Base-by-base conservation (phyloP, 2,797 vertebrate genomes). In the Carapus acus region DNA sequence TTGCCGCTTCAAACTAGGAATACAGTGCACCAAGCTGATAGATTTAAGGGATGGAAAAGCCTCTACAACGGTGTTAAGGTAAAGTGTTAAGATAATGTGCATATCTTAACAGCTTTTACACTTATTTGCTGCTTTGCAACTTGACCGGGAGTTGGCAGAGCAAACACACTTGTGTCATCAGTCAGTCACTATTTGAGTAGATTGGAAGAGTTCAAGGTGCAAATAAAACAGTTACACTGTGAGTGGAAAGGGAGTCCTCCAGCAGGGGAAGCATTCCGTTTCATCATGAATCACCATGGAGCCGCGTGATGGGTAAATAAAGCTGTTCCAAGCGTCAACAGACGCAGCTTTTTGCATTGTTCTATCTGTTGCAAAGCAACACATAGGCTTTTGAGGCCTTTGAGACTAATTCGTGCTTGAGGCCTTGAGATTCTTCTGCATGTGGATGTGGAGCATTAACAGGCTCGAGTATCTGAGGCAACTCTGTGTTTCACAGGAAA, bases 251-350 rank as follows among this genome's bases (percentile, higher is more conserved):
- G 38, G 40, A 22, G 27, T 43, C 6, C 36, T 51, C 14, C 8
- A 17, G 3, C 14, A 49, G 38, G 22, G 15, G 4, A 21, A 38
- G 33, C 42, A 65, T 24, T 43, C 34, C 31, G 19, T 19, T 7
- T 37, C 3, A 3, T 23, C 55, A 20, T 24, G 38, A 62, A 37
- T 51, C 65, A 18, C 43, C 54, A 47, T 5, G 36, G 36, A 58
- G 46, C 54, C 17, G 33, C 63, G 59, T 58, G 49, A 51, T 61
- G 68, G 9, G 67, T 71, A 60, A 74, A 73, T 65, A 73, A 49
- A 64, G 48, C 31, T 40, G 23, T 18, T 60, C 18, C 19, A 44
- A 68, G 42, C 40, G 38, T 61, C 62, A 67, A 80, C 77, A 74
- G 29, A 58, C 34, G 44, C 40, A 53, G 42, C 56, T 57, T 39